A percentile compares a stretch with the other conserved stretches of the same genome.
phyloP scores from a whole-genome alignment of 2,797 vertebrate species.

The Gymnocypris eckloni region DNA sequence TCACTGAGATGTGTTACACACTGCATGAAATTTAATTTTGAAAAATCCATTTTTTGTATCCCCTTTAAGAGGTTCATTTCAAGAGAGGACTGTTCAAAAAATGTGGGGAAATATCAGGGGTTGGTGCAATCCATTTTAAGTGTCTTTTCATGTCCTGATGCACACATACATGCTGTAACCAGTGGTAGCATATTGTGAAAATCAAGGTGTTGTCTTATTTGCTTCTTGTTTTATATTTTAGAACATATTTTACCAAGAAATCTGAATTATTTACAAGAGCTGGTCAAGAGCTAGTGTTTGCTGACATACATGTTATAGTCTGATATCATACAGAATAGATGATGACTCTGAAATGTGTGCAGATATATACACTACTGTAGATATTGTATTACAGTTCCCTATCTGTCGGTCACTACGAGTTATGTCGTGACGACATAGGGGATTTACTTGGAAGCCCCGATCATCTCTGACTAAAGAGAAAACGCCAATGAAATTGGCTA shows the following conservation, averaged over 20 bases:
- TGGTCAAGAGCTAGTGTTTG: not conserved
- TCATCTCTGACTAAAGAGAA: no score
- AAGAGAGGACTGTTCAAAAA: not conserved
- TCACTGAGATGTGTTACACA: no score
- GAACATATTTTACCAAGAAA: not conserved
- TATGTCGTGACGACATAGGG: no score
- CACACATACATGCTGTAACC: not conserved
- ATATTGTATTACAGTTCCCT: no score
- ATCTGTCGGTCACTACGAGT: no score
- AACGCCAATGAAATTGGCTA: no score
- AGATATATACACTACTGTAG: not conserved
- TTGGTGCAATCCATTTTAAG: slow-evolving; percentile 11
- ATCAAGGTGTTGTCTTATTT: not conserved
- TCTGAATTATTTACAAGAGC: not conserved
- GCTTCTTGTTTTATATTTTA: not conserved
- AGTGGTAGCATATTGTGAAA: not conserved
- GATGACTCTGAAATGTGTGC: not conserved
- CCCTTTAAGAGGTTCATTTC: not conserved
- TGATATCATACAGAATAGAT: not conserved
- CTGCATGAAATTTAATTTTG: no score
- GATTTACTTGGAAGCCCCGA: no score
- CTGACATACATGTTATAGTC: not conserved
- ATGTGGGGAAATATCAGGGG: not conserved
- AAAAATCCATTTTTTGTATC: no score
- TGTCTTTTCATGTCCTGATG: slow-evolving; percentile 41